phyloP scores from a whole-genome alignment of 2,888 invertebrate genomes.

The Adelognathus sp. region DNA sequence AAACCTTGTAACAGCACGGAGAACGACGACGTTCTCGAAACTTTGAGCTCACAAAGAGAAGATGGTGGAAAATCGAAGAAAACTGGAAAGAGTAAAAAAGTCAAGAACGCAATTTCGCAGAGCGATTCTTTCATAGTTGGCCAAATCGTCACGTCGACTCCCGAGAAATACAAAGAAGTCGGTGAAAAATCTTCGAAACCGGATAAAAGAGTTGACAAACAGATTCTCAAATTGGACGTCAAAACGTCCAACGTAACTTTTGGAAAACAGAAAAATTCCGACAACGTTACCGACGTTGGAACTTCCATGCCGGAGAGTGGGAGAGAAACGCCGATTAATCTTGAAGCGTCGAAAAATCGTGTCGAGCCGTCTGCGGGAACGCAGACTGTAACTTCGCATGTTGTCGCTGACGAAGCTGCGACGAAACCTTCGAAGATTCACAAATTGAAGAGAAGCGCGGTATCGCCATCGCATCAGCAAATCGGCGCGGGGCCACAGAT shows the following conservation, averaged over 20 bases:
- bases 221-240: neutral
- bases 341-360: slow-evolving; percentile 7
- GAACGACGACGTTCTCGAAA: neutral
- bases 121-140: neutral
- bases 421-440: slow-evolving; percentile 51
- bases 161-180: slow-evolving; percentile 11
- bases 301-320: neutral
- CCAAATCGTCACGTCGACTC: neutral
- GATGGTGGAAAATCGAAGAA: neutral
- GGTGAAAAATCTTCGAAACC: neutral
- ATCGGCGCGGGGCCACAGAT: neutral
- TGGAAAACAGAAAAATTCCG: neutral
- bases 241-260: neutral
- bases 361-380: slow-evolving; percentile 8
- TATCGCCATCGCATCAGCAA: neutral
- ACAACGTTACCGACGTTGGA: neutral
- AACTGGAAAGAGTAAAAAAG: neutral
- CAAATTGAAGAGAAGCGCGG: slow-evolving; percentile 14
- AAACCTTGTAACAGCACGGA: neutral
- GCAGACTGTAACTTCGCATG: neutral
- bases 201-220: neutral
- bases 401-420: slow-evolving; percentile 12
- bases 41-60: neutral
- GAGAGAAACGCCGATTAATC: neutral
- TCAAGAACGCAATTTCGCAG: slow-evolving; percentile 6